Conservation (phyloP, 2,888 invertebrate species). For the Molanna angustata region DNA sequence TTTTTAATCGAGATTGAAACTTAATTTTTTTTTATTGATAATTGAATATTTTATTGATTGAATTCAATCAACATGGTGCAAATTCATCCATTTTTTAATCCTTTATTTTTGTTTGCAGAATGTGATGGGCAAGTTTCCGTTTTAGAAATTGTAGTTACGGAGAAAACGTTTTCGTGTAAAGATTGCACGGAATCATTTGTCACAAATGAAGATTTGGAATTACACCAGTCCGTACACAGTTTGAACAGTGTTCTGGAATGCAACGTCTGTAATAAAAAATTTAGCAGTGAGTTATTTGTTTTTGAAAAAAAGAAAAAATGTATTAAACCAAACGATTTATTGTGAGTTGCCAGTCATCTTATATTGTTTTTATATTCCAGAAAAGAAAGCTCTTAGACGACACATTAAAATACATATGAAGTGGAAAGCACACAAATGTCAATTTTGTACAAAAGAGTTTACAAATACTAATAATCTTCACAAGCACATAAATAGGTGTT, state of each 20-base stretch:
- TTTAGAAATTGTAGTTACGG: background rate
- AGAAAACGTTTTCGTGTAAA: constrained; percentile 3
- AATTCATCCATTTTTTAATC: background rate
- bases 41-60: background rate
- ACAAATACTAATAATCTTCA: constrained; percentile 22
- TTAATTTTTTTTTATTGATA: too few species aligned
- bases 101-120: too few species aligned
- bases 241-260: constrained; percentile 18
- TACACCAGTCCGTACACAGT: constrained; percentile 28
- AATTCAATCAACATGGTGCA: background rate
- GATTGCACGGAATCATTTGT: constrained; percentile 12
- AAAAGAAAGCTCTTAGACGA: constrained; percentile 20
- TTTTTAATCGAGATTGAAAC: too few species aligned
- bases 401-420: constrained; percentile 29
- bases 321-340: background rate
- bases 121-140: background rate
- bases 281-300: constrained; percentile 20
- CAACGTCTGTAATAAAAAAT: constrained; percentile 26
- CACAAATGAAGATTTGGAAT: constrained; percentile 14
- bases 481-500: constrained; percentile 27
- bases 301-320: background rate
- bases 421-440: constrained; percentile 23
- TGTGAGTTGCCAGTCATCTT: background rate
- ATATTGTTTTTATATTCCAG: constrained; percentile 4
- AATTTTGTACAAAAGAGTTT: constrained; percentile 27